Evolutionary conservation across 2,888 invertebrate species (phyloP), one percentile per base, ranked within the genome.

Genomic region (Hesperia comma): DNA sequence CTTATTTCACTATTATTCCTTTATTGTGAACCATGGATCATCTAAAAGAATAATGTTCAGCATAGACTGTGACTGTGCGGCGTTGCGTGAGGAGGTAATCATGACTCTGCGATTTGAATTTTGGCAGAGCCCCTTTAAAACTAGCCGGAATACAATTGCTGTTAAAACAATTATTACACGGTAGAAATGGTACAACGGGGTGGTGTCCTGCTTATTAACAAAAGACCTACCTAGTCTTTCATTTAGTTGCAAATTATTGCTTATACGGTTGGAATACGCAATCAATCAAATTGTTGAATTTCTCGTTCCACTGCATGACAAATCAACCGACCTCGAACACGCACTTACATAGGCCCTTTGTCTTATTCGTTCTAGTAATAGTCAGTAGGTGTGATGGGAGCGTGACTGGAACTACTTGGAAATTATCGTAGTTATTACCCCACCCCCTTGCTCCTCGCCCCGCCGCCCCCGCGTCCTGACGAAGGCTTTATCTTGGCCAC

Each of bases 381-480:
- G 69, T 68, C 69, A 57, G 55, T 57, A 67, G 64, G 62, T 62
- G 66, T 68, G 67, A 64, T 60, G 49, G 33, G 26, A 61, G 68
- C 63, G 64, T 63, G 64, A 68, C 60, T 67, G 62, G 69, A 70
- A 68, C 66, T 54, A 71, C 70, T 54, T 43, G 49, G 43, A 46
- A 8, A 17, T 15, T 17, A 15, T 6, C 15, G 43, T 17, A 7
- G 43, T 46, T 46, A 46, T 46, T 46, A 46, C 7, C 43, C 51
- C 54, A 17, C 32, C 21, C 19, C 43, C 55, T 49, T 19, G 19
- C 33, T 19, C 49, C 40, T 37, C 41, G 32, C 43, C 6, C 26
- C 15, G 53, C 56, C 21, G n/a, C 12, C 21, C 21, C 12, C 8
- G 32, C n/a, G n/a, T 12, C 26, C 56, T 37, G 19, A 57, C 41